Base-by-base conservation (phyloP, 2,113 vertebrate species). In the Perognathus longimembris region DNA sequence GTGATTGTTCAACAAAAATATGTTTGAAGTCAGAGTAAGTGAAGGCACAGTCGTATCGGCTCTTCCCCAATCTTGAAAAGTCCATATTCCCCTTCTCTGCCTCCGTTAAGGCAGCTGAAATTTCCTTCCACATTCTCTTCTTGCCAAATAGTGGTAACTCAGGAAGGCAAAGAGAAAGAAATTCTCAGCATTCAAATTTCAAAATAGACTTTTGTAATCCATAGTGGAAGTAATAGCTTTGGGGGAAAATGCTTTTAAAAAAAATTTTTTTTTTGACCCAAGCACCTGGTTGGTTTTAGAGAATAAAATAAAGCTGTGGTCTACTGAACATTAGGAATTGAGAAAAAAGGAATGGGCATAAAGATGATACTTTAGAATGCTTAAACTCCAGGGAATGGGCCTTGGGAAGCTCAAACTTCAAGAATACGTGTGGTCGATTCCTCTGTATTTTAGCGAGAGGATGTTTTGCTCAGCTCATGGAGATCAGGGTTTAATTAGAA, bases 201-300 rank as follows among this genome's bases (percentile, higher is more conserved):
- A 73, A 61, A 89, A 57, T 30, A 57, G 67, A 88, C 38, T 74
- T 87, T 63, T 67, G 9, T 34, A 32, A 18, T 79, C 14, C 34
- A 26, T 5, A 66, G 64, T 6, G 26, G 22, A 86, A 36, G 59
- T 57, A 38, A 85, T 20, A 69, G 50, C 66, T 61, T 71, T 75
- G 66, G 38, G 34, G 73, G 36, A 94, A 79, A 89, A 81, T 64
- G 17, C 17, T 90, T 69, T 34, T 59, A n/a, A n/a, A n/a, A n/a
- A n/a, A n/a, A n/a, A n/a, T 5, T 45, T 45, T 45, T 59, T 59
- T 64, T 78, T 61, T 82, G 75, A 70, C 7, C 70, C 17, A 63
- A 40, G 61, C 20, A 3, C 26, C n/a, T 36, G 6, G 5, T 61
- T 66, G 5, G 10, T 66, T 86, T 80, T 42, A 36, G 71, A 70